phyloP scores from a whole-genome alignment of 2,113 vertebrate genomes.

The Planiliza haematocheilus region DNA sequence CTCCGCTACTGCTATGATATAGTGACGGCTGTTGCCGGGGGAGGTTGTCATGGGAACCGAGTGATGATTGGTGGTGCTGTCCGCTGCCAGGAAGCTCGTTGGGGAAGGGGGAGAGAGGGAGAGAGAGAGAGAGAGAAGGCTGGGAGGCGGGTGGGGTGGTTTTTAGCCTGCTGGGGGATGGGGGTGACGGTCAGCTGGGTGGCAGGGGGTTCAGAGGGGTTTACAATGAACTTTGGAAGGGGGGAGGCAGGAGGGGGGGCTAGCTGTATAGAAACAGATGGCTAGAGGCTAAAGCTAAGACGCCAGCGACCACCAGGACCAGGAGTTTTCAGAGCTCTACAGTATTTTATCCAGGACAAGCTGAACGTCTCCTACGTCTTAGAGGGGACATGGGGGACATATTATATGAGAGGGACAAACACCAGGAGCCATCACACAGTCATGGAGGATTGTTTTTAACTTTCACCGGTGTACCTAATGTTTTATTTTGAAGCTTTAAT shows the following conservation, averaged over 20 bases:
- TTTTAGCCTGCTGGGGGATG: constrained; percentile 64
- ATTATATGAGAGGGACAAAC: too few relatives aligned
- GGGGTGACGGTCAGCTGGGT: constrained; percentile 65
- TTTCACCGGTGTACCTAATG: too few relatives aligned
- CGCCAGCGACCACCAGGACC: constrained; percentile 35
- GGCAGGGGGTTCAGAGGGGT: constrained; percentile 54
- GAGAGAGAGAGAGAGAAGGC: constrained; percentile 67
- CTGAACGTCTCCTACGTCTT: too few relatives aligned
- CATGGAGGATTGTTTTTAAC: too few relatives aligned
- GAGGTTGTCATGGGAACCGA: constrained; percentile 93
- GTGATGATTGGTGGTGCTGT: constrained; percentile 91
- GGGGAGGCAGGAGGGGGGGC: not conserved
- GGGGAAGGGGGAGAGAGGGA: constrained; percentile 77
- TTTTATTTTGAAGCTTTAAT: too few relatives aligned
- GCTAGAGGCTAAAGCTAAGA: constrained; percentile 59
- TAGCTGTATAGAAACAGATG: constrained; percentile 67
- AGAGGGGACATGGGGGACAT: too few relatives aligned
- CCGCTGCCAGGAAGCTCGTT: constrained; percentile 88
- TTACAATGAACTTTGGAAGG: constrained; percentile 71
- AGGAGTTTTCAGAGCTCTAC: constrained; percentile 36
- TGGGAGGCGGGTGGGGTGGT: constrained; percentile 69
- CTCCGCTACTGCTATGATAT: constrained; percentile 87
- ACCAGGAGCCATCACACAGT: too few relatives aligned
- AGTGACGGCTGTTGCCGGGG: constrained; percentile 92
- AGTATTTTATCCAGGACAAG: too few relatives aligned